Evolutionary conservation across 1,140 invertebrate genomes (phyloP).

Genomic region (Papilio xuthus): DNA sequence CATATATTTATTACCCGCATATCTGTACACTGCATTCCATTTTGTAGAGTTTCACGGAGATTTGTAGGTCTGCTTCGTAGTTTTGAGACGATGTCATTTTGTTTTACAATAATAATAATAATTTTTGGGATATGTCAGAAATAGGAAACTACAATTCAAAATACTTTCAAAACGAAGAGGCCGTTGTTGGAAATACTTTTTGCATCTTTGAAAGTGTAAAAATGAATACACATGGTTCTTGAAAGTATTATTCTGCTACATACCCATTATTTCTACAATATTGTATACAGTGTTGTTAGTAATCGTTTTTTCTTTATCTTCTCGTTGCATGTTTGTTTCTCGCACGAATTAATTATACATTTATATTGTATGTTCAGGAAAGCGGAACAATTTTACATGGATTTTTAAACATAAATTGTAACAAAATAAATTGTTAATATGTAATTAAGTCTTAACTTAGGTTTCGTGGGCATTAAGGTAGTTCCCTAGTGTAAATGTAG

Average conservation of each 20-base stretch:
- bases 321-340: background rate
- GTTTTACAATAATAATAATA: no score
- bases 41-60: slow-evolving; percentile 10
- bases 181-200: no score
- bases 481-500: no score
- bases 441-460: background rate
- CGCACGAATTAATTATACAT: background rate
- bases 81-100: background rate
- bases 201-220: background rate
- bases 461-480: no score
- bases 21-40: slow-evolving; percentile 28
- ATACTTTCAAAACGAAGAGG: no score
- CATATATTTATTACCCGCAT: slow-evolving; percentile 28
- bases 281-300: background rate
- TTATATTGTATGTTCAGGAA: background rate
- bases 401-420: background rate
- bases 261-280: background rate
- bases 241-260: background rate
- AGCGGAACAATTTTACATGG: background rate
- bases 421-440: background rate
- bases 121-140: no score
- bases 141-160: no score
- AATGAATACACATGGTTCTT: background rate
- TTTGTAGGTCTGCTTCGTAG: background rate
- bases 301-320: background rate